Conservation (phyloP, 1,140 invertebrate genomes). For the Hycleus phaleratus region DNA sequence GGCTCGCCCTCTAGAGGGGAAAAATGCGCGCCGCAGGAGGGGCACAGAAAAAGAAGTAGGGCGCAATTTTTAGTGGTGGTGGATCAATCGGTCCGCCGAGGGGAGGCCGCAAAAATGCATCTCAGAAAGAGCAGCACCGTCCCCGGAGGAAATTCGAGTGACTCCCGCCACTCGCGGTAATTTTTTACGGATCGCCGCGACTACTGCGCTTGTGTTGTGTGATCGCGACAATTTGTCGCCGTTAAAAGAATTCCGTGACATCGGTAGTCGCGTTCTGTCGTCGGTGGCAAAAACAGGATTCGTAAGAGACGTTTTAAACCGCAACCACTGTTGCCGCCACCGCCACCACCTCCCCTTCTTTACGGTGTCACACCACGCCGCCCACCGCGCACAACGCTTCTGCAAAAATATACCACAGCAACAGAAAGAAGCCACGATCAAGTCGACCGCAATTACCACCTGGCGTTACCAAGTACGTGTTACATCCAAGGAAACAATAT, state of each 20-base stretch:
- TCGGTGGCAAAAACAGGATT: slow-evolving; percentile 41
- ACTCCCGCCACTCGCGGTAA: slow-evolving; percentile 24
- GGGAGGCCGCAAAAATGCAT: slow-evolving; percentile 36
- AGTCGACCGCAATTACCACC: slow-evolving; percentile 40
- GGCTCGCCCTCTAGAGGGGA: slow-evolving; percentile 45
- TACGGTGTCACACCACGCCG: slow-evolving; percentile 33
- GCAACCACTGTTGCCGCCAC: slow-evolving; percentile 10
- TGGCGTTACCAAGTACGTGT: slow-evolving; percentile 20
- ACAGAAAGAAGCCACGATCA: slow-evolving; percentile 38
- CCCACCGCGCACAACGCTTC: slow-evolving; percentile 41
- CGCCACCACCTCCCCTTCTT: slow-evolving; percentile 21
- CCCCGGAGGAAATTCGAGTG: slow-evolving; percentile 30
- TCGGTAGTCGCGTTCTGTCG: slow-evolving; percentile 40
- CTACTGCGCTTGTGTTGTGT: slow-evolving; percentile 36
- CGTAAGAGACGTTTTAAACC: slow-evolving; percentile 28
- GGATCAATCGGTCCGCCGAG: slow-evolving; percentile 34
- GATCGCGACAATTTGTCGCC: slow-evolving; percentile 42
- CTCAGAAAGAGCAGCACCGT: slow-evolving; percentile 29
- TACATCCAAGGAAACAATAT: slow-evolving; percentile 6
- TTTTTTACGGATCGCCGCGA: slow-evolving; percentile 29
- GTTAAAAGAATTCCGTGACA: slow-evolving; percentile 44
- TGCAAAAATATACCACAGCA: slow-evolving; percentile 47
- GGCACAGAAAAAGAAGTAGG: slow-evolving; percentile 41
- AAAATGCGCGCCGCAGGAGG: slow-evolving; percentile 43
- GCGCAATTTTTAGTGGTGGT: slow-evolving; percentile 42